Evolutionary conservation across 2,797 vertebrate species (phyloP), one percentile per base, ranked within the genome.

Genomic region (Lacerta viridis): DNA sequence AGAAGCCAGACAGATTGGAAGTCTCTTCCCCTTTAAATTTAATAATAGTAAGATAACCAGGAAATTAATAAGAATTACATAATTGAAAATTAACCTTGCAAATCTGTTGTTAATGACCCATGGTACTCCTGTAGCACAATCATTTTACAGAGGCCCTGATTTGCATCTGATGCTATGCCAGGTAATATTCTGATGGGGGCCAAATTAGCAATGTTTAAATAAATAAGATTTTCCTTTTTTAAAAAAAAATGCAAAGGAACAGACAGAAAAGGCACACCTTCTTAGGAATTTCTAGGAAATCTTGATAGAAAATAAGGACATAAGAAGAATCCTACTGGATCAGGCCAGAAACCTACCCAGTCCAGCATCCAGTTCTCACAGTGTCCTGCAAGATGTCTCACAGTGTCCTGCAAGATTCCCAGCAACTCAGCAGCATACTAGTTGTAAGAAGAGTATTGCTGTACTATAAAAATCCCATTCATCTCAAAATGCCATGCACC

Each of bases 71-170:
- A 96, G 95, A 96, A 96, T 96, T 93, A 95, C 93, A 90, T 95
- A 96, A 96, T 95, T 96, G 96, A 96, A 96, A 96, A 96, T 96
- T 96, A 96, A 95, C 95, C 94, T 95, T 94, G 95, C 93, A 95
- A 95, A 95, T 96, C 94, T 95, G 92, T 93, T 94, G 94, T 90
- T 96, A 96, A 96, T 94, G 95, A 95, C 94, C 91, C 91, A 33
- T 50, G 89, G 88, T 94, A 89, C 88, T 93, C 92, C 92, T 93
- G 90, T n/a, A 2, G 91, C 93, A 91, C 91, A 93, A 94, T 95
- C 71, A 93, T 95, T 95, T 95, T 93, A 92, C 88, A 84, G 90
- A 92, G 93, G 68, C 80, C 55, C 93, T 91, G 87, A 93, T 96
- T 94, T 95, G 91, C 92, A 92, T 95, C 88, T 93, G 92, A 92